Evolutionary conservation across 2,888 invertebrate genomes (phyloP), one percentile per base, ranked within the genome.

Genomic region (Saturnia japonica): DNA sequence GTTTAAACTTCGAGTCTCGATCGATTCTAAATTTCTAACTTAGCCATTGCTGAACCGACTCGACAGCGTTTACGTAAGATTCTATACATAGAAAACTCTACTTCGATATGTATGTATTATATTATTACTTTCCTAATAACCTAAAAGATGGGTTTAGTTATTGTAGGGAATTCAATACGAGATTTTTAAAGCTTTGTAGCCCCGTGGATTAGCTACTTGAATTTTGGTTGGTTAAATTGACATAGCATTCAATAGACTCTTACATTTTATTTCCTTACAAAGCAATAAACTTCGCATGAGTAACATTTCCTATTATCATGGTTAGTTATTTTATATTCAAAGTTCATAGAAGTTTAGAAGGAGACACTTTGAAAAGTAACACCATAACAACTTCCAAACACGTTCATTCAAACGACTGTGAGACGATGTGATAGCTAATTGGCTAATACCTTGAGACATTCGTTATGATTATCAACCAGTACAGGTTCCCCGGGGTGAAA

Each of bases 371-470:
- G 43, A 43, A 42, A 69, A 68, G 62, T 45, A 57, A 12, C 47
- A 45, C 25, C 64, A n/a, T 45, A 64, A 70, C 66, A 70, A 25
- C 16, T 51, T 69, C 62, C 57, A 57, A 34, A 54, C 34, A 54
- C 47, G 66, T 40, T 40, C 34, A 40, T 64, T 64, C 66, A 70
- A 40, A 51, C 64, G 54, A 66, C 62, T 62, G 51, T 54, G 51
- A 70, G 47, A 70, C 54, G 42, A 42, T 64, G 77, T 75, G 77
- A 77, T 77, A 79, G 79, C 84, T 88, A 88, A 88, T 88, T 88
- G 85, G 84, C 85, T 88, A 88, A 89, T 88, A 87, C 84, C 86
- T 86, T 82, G 84, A 86, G 85, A 81, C 86, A 85, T 88, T 87
- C 85, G 84, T 88, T 88, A 86, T 87, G 83, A 88, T 57, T 57